Conservation (phyloP, 2,888 invertebrate species). For the Sphecodes monilicornis region DNA sequence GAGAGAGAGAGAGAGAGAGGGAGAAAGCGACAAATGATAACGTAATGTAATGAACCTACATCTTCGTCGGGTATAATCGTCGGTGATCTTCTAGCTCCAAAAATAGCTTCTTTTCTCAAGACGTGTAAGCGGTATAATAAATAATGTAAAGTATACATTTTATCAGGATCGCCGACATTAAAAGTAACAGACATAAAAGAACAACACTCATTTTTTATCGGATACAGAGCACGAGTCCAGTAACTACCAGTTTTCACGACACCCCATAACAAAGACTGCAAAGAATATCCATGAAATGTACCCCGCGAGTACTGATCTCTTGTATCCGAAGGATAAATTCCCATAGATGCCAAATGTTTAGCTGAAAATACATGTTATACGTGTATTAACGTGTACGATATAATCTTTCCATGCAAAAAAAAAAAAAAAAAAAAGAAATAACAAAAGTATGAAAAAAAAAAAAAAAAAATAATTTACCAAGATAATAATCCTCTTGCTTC, state of each 20-base stretch:
- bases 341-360: conserved; percentile 85
- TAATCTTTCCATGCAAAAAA: neutral
- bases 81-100: conserved; percentile 83
- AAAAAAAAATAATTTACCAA: too few relatives aligned
- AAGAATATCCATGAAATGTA: conserved; percentile 85
- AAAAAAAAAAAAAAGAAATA: too few relatives aligned
- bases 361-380: conserved; percentile 79
- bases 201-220: conserved; percentile 85
- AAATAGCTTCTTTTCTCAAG: conserved; percentile 81
- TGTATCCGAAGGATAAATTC: conserved; percentile 85
- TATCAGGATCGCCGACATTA: conserved; percentile 85
- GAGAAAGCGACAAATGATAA: neutral
- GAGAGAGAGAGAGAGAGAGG: too few relatives aligned
- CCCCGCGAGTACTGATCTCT: conserved; percentile 85
- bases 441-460: too few relatives aligned
- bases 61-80: conserved; percentile 83
- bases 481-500: conserved; percentile 87
- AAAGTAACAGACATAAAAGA: conserved; percentile 85
- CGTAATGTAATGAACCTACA: conserved; percentile 71
- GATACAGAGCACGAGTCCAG: conserved; percentile 85
- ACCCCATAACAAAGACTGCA: conserved; percentile 80
- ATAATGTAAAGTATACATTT: conserved; percentile 86
- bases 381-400: neutral
- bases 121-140: conserved; percentile 85
- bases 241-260: conserved; percentile 83